Evolutionary conservation across 2,888 invertebrate species (phyloP), one percentile per base, ranked within the genome.

Genomic region (Galeopsomyia nigrocyanea): DNA sequence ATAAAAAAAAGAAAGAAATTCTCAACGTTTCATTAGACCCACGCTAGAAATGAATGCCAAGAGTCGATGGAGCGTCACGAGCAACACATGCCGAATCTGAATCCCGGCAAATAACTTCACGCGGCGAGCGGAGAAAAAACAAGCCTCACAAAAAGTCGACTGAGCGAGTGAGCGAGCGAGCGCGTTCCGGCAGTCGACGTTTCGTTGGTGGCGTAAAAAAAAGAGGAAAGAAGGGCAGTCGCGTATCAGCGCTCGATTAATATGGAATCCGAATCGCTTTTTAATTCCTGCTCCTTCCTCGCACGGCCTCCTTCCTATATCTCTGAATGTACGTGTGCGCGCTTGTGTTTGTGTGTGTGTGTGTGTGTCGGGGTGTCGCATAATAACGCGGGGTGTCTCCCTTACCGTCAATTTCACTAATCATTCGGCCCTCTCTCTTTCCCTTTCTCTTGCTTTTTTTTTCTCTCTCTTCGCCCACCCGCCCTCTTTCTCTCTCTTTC

Each of bases 181-280:
- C 39, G 39, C 39, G 39, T 39, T 39, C 10, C 39, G 39, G 39
- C 39, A 39, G 39, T 39, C 39, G 10, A 7, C 39, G 7, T 39
- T 39, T 10, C 39, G 39, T 39, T 39, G 2, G 19, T 17, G 17
- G 19, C 16, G 13, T 17, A 16, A 46, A 7, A 53, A 58, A n/a
- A 63, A 47, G 9, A 49, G 58, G 26, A 63, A 67, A 55, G 49
- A 47, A 49, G 22, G 19, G 6, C 31, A 21, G 49, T 21, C 71
- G 60, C 64, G 16, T 69, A 75, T 75, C 75, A 51, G 31, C 58
- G 68, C 67, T 71, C 75, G 69, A 72, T 72, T 75, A 72, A 72
- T 75, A 72, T 68, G 70, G 72, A 69, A 67, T 72, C 64, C 67
- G 67, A 75, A 72, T 72, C 72, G 75, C 69, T 73, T 75, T 75